Percentiles rank a stretch among this genome's conserved stretches.
Conservation (phyloP, 2,888 invertebrate species). For the Hemaris fuciformis region DNA sequence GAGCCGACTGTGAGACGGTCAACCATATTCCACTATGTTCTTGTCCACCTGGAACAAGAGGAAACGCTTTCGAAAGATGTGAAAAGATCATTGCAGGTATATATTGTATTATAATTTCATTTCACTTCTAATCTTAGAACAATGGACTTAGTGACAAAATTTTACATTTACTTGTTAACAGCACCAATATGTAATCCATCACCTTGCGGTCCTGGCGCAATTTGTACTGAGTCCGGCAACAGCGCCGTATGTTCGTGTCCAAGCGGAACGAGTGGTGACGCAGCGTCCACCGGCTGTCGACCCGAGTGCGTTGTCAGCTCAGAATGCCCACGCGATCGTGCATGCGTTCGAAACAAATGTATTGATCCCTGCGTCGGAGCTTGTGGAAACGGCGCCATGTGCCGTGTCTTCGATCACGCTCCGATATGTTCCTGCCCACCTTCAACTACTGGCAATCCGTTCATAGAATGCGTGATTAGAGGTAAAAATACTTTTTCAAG, state of each 20-base stretch:
- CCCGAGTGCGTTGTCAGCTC: slow-evolving; percentile 92
- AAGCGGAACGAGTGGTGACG: slow-evolving; percentile 87
- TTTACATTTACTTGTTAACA: slow-evolving; percentile 25
- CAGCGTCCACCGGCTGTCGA: slow-evolving; percentile 88
- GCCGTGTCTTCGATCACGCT: slow-evolving; percentile 82
- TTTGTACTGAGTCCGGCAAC: slow-evolving; percentile 80
- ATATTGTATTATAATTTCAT: neutral
- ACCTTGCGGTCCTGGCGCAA: slow-evolving; percentile 90
- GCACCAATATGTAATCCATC: slow-evolving; percentile 86
- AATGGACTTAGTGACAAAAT: neutral
- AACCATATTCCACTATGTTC: slow-evolving; percentile 87
- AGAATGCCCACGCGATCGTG: slow-evolving; percentile 88
- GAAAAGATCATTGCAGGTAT: slow-evolving; percentile 60
- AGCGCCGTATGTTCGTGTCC: slow-evolving; percentile 89
- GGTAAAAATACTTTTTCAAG: neutral
- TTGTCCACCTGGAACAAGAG: slow-evolving; percentile 86
- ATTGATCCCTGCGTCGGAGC: slow-evolving; percentile 90
- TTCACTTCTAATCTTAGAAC: neutral
- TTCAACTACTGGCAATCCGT: slow-evolving; percentile 89
- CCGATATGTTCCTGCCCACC: slow-evolving; percentile 89
- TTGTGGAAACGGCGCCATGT: slow-evolving; percentile 90
- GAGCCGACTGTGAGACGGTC: slow-evolving; percentile 88
- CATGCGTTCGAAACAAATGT: slow-evolving; percentile 90
- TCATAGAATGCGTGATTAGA: slow-evolving; percentile 81
- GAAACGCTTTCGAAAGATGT: slow-evolving; percentile 86